phyloP scores from a whole-genome alignment of 2,113 vertebrate species.

The Nerophis ophidion region DNA sequence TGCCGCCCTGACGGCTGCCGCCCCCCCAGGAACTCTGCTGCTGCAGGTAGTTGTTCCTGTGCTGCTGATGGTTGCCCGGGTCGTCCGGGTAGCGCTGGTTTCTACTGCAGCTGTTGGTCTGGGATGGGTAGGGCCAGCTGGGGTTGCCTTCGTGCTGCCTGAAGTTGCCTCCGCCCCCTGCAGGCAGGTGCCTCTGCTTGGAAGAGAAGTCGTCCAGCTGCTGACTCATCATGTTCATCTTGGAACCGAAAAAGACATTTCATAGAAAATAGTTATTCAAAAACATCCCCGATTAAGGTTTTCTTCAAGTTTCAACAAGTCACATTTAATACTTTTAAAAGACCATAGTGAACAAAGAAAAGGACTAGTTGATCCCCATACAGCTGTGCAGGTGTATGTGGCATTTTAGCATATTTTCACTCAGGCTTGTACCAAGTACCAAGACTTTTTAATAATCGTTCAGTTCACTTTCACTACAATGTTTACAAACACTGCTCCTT shows the following conservation, averaged over 20 bases:
- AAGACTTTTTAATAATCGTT: no score
- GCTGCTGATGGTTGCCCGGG: constrained; percentile 65
- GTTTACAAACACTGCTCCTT: no score
- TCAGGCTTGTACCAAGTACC: no score
- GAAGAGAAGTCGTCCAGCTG: constrained; percentile 55
- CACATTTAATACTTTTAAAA: no score
- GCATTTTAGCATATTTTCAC: no score
- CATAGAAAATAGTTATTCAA: not conserved
- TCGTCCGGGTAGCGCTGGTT: constrained; percentile 59
- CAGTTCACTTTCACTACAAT: no score
- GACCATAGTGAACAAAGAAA: no score
- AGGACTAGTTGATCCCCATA: no score
- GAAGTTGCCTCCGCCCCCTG: constrained; percentile 23
- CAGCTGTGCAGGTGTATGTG: no score
- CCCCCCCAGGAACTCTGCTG: constrained; percentile 52
- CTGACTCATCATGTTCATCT: constrained; percentile 78
- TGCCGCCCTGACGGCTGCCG: constrained; percentile 54
- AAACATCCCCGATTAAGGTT: no score
- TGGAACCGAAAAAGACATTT: not conserved
- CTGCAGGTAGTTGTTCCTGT: constrained; percentile 62
- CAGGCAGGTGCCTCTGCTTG: constrained; percentile 38
- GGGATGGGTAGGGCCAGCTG: constrained; percentile 49
- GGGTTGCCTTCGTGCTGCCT: constrained; percentile 64
- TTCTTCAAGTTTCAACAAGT: no score
- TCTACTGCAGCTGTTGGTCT: constrained; percentile 55